phyloP scores from a whole-genome alignment of 1,140 invertebrate genomes.

The Lordiphosa clarofinis region DNA sequence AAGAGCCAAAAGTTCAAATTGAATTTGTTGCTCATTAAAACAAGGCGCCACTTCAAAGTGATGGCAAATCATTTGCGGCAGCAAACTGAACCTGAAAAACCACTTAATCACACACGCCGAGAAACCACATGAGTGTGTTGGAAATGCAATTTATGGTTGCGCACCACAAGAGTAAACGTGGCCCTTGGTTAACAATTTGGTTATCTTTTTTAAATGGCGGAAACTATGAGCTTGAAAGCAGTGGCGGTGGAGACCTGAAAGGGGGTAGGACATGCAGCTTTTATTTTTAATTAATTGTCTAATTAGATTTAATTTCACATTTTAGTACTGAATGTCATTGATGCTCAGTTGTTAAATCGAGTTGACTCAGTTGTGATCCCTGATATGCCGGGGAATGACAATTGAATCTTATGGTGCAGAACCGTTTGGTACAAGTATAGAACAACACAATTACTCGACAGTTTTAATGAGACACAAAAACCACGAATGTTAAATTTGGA shows the following conservation, averaged over 20 bases:
- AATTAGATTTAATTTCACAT: no score
- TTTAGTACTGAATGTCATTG: no score
- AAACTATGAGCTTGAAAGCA: slow-evolving; percentile 1
- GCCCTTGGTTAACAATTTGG: slow-evolving; percentile 2
- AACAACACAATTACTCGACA: no score
- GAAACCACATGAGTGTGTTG: slow-evolving; percentile 11
- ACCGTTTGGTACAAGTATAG: no score
- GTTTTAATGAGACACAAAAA: no score
- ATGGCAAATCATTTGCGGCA: slow-evolving; percentile 26
- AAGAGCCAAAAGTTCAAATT: slow-evolving; percentile 61
- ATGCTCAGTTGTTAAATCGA: no score
- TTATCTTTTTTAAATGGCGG: background rate
- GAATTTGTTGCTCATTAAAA: slow-evolving; percentile 74
- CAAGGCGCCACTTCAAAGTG: slow-evolving; percentile 35
- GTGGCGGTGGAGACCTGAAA: background rate
- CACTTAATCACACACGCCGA: slow-evolving; percentile 60
- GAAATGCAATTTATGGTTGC: background rate
- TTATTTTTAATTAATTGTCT: no score
- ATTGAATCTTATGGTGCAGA: no score
- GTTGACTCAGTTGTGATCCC: no score
- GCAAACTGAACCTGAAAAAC: slow-evolving; percentile 55
- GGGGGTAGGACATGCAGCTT: no score
- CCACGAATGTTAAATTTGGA: no score
- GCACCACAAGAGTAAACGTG: background rate
- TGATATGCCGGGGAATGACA: no score